Percentiles rank a stretch among this genome's conserved stretches.
Evolutionary conservation across 2,113 vertebrate species (phyloP).

Genomic region (Meriones unguiculatus): DNA sequence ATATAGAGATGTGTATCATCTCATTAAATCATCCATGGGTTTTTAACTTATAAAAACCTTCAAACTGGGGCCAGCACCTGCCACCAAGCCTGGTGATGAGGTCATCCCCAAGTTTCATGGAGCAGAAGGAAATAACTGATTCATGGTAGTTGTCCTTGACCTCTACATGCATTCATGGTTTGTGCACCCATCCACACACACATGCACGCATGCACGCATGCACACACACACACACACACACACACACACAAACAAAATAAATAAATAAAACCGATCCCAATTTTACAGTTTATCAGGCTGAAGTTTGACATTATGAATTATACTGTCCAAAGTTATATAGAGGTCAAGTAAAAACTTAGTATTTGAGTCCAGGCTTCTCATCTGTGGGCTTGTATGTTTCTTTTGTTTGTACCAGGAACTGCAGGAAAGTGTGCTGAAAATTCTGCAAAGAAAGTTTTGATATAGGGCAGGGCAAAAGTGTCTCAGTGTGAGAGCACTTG

Average conservation of each 20-base stretch:
- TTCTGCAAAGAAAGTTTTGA: neutral
- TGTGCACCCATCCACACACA: neutral
- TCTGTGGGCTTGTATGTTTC: neutral
- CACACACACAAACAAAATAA: neutral
- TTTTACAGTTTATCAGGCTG: constrained; percentile 46
- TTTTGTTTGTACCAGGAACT: neutral
- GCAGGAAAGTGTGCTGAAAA: constrained; percentile 13
- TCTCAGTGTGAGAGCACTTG: neutral
- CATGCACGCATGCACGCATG: neutral
- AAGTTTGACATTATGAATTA: constrained; percentile 1
- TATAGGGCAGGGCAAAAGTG: neutral
- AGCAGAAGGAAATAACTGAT: neutral
- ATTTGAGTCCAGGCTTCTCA: neutral
- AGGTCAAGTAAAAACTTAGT: constrained; percentile 9
- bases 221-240: neutral
- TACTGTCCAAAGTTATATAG: neutral
- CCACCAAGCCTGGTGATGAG: neutral
- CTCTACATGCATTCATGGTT: neutral
- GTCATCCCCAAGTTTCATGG: neutral
- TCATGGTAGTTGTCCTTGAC: neutral
- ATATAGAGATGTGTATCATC: neutral
- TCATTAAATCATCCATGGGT: constrained; percentile 5
- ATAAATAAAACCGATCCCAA: neutral
- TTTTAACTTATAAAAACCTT: constrained; percentile 28
- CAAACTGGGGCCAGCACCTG: neutral